Evolutionary conservation across 2,888 invertebrate genomes (phyloP).

Genomic region (Gryllus longicercus): DNA sequence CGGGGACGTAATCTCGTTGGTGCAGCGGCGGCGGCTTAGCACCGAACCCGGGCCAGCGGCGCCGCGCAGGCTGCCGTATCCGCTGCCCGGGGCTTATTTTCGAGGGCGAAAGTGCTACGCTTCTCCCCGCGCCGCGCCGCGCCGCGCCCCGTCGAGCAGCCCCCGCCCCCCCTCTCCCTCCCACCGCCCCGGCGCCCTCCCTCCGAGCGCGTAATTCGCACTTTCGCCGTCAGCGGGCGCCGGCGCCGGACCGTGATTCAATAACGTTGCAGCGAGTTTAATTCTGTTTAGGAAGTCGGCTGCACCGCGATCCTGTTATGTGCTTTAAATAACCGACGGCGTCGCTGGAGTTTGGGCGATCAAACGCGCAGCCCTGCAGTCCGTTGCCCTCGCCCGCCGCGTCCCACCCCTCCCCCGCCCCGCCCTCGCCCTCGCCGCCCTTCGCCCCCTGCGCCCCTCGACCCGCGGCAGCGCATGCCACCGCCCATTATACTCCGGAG

Average conservation of each 20-base stretch:
- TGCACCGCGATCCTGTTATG: slow-evolving; percentile 10
- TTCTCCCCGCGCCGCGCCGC: background rate
- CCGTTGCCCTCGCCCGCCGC: background rate
- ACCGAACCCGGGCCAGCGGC: background rate
- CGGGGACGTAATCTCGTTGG: background rate
- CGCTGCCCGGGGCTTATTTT: no score
- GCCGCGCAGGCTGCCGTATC: no score
- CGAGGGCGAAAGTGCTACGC: slow-evolving; percentile 2
- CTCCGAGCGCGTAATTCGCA: slow-evolving; percentile 6
- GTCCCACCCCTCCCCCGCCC: no score
- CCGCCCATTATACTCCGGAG: no score
- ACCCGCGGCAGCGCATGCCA: no score
- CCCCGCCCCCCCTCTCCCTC: background rate
- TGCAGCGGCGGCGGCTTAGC: slow-evolving; percentile 8
- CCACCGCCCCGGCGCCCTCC: background rate
- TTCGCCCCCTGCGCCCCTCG: no score
- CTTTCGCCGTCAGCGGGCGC: background rate
- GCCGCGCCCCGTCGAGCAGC: background rate
- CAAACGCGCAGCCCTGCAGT: slow-evolving; percentile 2
- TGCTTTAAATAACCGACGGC: slow-evolving; percentile 9
- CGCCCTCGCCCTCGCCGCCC: no score
- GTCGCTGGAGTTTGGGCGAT: background rate
- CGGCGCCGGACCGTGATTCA: background rate
- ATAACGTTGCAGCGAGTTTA: slow-evolving; percentile 10
- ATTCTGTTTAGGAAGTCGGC: slow-evolving; percentile 8